Evolutionary conservation across 1,140 invertebrate species (phyloP), one percentile per base, ranked within the genome.

Genomic region (Zaprionus tsacasi): DNA sequence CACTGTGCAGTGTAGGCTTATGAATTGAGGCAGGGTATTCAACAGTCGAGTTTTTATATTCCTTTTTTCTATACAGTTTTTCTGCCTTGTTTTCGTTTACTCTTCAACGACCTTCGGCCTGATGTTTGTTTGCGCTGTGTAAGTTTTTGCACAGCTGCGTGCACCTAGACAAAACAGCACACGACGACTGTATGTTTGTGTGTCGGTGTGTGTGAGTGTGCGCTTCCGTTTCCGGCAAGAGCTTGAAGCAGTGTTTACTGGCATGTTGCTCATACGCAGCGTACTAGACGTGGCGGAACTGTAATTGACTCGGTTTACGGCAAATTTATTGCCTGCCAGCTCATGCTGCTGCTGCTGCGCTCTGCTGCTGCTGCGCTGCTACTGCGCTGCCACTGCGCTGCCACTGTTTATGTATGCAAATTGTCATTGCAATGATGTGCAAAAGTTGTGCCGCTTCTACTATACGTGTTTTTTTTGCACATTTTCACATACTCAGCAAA

Each of bases 371-470:
- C 65, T 86, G 40, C 50, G 30, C 17, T 59, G 17, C 48, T 17
- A 30, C 82, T 85, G 76, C 21, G 21, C 21, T 21, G 21, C 21
- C 2, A 21, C 21, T 21, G 40, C 50, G 30, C 17, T 59, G 17
- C 40, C 25, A 30, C 82, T 85, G 76, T 69, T 86, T 87, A 86
- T 86, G 82, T 66, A 86, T 86, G 82, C 82, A 87, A 86, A 86
- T 86, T 86, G 79, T 85, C 86, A 86, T 82, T 86, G 79, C 86
- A 82, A 73, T 87, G 71, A 87, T 70, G 72, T 77, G 79, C 55
- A 65, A 82, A 68, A 76, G 68, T 70, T 82, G 79, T 45, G 40
- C 40, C 68, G 67, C 68, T 55, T 52, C 68, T 50, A 63, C 25
- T 21, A 21, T 21, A 2, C 21, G 21, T 21, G 2, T 61, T 61